Conservation (phyloP, 2,113 vertebrate species). For the Ondatra zibethicus region DNA sequence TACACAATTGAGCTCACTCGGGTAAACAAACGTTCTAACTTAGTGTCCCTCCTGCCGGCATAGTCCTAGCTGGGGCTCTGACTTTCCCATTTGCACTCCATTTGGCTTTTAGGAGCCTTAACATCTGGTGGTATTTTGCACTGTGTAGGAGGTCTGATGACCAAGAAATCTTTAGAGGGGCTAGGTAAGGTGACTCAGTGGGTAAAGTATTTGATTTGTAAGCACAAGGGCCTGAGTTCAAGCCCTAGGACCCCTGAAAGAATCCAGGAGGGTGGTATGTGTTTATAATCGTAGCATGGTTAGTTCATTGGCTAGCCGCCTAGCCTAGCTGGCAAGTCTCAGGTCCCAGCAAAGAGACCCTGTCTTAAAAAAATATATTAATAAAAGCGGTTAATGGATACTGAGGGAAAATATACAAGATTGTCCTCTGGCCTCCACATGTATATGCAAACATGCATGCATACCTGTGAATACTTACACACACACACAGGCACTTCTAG, state of each 20-base stretch:
- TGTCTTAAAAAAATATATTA: neutral
- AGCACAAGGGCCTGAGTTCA: neutral
- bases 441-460: neutral
- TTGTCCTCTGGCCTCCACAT: neutral
- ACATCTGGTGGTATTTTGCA: neutral
- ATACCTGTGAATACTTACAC: too few relatives aligned
- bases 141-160: neutral
- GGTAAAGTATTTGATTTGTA: neutral
- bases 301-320: neutral
- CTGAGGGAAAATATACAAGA: neutral
- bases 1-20: slow-evolving; percentile 77
- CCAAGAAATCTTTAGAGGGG: neutral
- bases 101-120: slow-evolving; percentile 9
- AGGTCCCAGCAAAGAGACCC: neutral
- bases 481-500: neutral
- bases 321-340: neutral
- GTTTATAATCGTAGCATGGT: neutral
- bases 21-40: slow-evolving; percentile 53
- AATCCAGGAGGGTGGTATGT: neutral
- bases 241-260: neutral
- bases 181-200: neutral
- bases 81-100: slow-evolving; percentile 2
- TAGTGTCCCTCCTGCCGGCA: slow-evolving; percentile 14
- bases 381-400: neutral
- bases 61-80: neutral